Evolutionary conservation across 2,113 vertebrate species (phyloP).

Genomic region (Ranitomeya imitator): DNA sequence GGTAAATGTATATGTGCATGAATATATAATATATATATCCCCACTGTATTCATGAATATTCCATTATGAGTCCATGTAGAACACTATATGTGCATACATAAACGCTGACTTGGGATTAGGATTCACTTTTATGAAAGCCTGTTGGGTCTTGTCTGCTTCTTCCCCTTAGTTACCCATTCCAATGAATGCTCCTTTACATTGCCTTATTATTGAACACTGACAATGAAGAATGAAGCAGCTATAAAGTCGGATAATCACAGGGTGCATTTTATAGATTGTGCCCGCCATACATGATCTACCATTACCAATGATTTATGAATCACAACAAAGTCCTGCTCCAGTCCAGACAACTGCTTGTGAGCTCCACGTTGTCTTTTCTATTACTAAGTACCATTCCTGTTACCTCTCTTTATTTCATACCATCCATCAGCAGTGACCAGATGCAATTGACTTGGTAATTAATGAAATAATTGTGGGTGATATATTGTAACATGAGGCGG

Average conservation of each 20-base stretch:
- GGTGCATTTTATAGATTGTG: background rate
- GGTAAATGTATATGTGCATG: too few relatives aligned
- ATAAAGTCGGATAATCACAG: background rate
- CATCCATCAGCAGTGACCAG: background rate
- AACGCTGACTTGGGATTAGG: background rate
- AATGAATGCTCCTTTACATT: background rate
- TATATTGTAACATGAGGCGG: background rate
- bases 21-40: too few relatives aligned
- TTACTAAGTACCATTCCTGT: background rate
- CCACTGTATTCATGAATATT: too few relatives aligned
- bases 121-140: background rate
- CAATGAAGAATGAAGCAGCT: background rate
- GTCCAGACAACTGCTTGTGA: constrained; percentile 11
- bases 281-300: constrained; percentile 1
- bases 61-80: background rate
- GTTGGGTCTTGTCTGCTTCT: background rate
- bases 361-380: background rate
- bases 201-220: background rate
- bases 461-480: constrained; percentile 22
- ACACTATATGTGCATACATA: background rate
- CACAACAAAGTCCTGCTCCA: background rate
- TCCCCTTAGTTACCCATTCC: background rate
- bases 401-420: background rate
- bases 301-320: constrained; percentile 19
- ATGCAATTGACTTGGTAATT: constrained; percentile 27